Percentiles rank a stretch among this genome's conserved stretches.
These are phyloP conservation scores for Heteractis magnifica DNA, from an alignment of 92 coral and sea anemone genomes.

Conservation along the genomic window DNA sequence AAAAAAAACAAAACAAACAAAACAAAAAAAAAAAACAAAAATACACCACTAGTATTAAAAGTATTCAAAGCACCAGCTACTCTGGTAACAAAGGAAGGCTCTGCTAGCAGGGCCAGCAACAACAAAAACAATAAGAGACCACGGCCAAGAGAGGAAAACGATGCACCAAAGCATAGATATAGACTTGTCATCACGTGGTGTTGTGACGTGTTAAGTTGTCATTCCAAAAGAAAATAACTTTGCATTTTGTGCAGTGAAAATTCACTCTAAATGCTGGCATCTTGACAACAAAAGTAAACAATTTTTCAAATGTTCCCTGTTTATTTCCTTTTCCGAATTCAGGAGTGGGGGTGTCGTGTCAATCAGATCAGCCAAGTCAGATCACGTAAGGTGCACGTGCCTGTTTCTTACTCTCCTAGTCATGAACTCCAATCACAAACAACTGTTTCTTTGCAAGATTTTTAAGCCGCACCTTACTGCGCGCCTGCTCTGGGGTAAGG, in stretches of 20 bases:
- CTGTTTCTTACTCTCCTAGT: background rate
- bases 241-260: conserved; percentile 1
- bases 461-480: conserved; percentile 64
- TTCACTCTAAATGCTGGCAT: too few species aligned
- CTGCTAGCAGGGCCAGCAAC: background rate
- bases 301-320: too few species aligned
- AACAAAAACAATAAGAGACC: background rate
- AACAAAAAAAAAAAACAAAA: too few species aligned
- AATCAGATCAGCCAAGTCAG: background rate
- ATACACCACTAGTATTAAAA: too few species aligned
- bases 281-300: too few species aligned
- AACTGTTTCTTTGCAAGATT: background rate
- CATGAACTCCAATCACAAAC: background rate
- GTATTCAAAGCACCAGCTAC: too few species aligned
- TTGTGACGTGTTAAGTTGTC: background rate
- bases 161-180: background rate
- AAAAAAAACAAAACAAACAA: too few species aligned
- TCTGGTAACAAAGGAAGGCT: too few species aligned
- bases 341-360: background rate
- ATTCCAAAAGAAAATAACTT: background rate
- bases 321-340: too few species aligned
- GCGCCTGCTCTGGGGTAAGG: conserved; percentile 69
- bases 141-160: background rate
- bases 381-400: background rate
- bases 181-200: background rate